Percentiles rank a stretch among this genome's conserved stretches.
Conservation (phyloP, 2,113 vertebrate genomes). For the Alosa alosa region DNA sequence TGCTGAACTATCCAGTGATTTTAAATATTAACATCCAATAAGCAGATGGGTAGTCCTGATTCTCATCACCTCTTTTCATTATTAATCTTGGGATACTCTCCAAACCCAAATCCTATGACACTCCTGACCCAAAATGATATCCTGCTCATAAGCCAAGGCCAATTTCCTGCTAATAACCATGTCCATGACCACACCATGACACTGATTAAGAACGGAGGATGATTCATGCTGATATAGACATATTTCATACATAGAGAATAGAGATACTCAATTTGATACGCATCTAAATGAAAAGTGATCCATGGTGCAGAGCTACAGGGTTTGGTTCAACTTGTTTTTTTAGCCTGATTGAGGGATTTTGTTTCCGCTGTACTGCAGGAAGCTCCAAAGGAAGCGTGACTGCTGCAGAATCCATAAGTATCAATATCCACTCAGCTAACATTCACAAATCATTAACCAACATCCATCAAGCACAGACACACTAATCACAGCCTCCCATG, state of each 20-base stretch:
- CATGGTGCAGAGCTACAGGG: neutral
- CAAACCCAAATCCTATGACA: neutral
- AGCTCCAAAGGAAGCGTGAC: neutral
- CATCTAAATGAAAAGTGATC: neutral
- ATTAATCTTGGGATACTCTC: neutral
- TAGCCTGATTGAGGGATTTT: neutral
- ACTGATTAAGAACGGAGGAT: neutral
- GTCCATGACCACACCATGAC: neutral
- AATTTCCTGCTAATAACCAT: neutral
- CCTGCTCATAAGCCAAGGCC: neutral
- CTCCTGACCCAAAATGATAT: neutral
- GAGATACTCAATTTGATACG: neutral
- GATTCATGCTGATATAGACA: neutral
- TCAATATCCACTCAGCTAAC: neutral
- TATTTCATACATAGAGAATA: neutral
- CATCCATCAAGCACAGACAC: neutral
- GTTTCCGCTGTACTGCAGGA: neutral
- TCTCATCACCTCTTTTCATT: neutral
- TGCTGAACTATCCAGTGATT: neutral
- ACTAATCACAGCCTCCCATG: neutral
- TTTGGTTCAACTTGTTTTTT: neutral
- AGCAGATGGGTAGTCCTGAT: neutral
- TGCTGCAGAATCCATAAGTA: conserved; percentile 1
- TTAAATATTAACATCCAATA: neutral
- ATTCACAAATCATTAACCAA: neutral